Base-by-base conservation (phyloP, 2,797 vertebrate species). In the Clarias platycephalus region DNA sequence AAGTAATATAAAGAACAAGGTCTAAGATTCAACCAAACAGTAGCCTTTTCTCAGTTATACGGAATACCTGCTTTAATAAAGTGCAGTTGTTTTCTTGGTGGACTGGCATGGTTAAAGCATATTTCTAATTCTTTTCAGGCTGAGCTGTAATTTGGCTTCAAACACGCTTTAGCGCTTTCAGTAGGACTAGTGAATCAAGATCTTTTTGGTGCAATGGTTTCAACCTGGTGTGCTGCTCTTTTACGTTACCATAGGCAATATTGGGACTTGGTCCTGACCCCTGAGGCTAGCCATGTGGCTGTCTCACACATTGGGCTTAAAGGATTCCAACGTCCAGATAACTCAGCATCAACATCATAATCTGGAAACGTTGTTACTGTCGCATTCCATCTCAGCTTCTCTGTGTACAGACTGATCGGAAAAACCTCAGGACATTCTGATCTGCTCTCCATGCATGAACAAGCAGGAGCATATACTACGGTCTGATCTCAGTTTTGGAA, bases 81-180 rank as follows among this genome's bases (percentile, higher is more conserved):
- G 79, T 70, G 75, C 84, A 84, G 82, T 86, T 22, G 55, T 82
- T 57, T 71, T 83, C 49, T 81, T 64, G 31, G 34, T 58, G 37
- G 70, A 40, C 34, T 80, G 78, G 71, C 83, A 70, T 64, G 68
- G 28, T 85, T 75, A 68, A 15, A 20, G 53, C 66, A 66, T 37
- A 49, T 57, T 58, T 86, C 77, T 84, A 83, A 49, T 87, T 86
- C 22, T 76, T 76, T 66, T 81, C 71, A 83, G 66, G 80, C 86
- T 85, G 82, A 84, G 86, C 53, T 84, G 49, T 82, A 81, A 86
- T 86, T 83, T 84, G 82, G 86, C 88, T 71, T 64, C 82, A 72
- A 85, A 49, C 12, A 37, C 24, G 60, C 81, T 66, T 80, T 75
- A 60, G 70, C 63, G 80, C 44, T 64, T 57, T 76, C 72, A 71